Conservation (phyloP, 53 echinoderm and acorn worm genomes). For the Luidia sarsii region DNA sequence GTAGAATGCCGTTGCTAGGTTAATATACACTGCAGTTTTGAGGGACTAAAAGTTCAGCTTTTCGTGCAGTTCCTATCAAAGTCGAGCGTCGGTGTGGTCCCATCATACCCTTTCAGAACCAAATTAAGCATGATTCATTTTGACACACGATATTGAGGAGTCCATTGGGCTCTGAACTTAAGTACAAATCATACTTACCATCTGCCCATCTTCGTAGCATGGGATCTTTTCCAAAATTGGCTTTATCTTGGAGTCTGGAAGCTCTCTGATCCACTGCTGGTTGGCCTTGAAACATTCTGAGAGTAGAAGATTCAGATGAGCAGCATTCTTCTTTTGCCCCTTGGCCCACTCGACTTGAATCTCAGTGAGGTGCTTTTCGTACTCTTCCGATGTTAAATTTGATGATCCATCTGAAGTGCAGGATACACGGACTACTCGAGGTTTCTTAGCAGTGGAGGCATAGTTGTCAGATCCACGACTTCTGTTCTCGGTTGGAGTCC, state of each 20-base stretch:
- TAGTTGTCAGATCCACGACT: neutral
- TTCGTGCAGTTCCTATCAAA: too few species aligned
- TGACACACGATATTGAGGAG: too few species aligned
- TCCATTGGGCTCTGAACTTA: too few species aligned
- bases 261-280: slow-evolving; percentile 34
- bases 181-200: slow-evolving; percentile 6
- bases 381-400: slow-evolving; percentile 5
- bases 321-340: slow-evolving; percentile 11
- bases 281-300: slow-evolving; percentile 14
- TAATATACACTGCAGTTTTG: too few species aligned
- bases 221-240: slow-evolving; percentile 28
- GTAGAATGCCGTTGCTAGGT: too few species aligned
- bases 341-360: slow-evolving; percentile 39
- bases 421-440: neutral
- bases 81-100: too few species aligned
- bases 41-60: too few species aligned
- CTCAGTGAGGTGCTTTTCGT: slow-evolving; percentile 31
- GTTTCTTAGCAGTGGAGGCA: neutral
- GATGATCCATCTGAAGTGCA: slow-evolving; percentile 12
- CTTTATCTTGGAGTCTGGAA: slow-evolving; percentile 38
- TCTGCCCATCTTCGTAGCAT: slow-evolving; percentile 14
- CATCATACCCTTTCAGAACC: too few species aligned
- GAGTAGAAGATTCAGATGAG: slow-evolving; percentile 36
- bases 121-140: too few species aligned
- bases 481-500: slow-evolving; percentile 4